Percentiles rank a stretch among this genome's conserved stretches.
Evolutionary conservation across 2,113 vertebrate species (phyloP).

Genomic region (Cheirogaleus medius): DNA sequence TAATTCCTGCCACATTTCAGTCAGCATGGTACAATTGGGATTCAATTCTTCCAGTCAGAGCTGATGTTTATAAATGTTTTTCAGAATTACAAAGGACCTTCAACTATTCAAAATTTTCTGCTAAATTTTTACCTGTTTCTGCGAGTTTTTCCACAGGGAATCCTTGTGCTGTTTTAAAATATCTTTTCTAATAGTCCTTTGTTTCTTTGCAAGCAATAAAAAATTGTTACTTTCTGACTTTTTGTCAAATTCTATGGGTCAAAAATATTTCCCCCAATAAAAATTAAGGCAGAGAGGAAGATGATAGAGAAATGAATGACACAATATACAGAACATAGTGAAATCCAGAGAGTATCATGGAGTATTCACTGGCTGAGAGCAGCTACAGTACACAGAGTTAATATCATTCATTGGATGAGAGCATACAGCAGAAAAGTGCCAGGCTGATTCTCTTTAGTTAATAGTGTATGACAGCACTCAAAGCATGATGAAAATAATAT

Average conservation of each 20-base stretch:
- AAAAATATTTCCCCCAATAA: background rate
- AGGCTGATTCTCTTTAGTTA: background rate
- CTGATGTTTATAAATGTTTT: background rate
- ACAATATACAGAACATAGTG: background rate
- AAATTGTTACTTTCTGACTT: background rate
- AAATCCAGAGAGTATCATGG: background rate
- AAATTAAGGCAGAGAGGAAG: background rate
- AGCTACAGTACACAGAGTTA: background rate
- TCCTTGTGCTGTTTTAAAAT: background rate
- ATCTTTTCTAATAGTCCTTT: background rate
- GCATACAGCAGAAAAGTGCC: background rate
- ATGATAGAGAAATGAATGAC: background rate
- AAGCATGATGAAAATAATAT: background rate
- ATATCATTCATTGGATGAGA: no score
- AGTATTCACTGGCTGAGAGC: background rate
- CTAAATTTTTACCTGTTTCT: background rate
- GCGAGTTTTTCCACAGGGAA: background rate
- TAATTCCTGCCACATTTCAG: background rate
- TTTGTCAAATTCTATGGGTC: background rate
- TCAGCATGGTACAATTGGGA: background rate
- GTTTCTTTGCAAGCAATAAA: background rate
- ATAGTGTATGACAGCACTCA: background rate
- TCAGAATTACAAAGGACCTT: background rate
- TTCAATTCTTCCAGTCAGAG: background rate
- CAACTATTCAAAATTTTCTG: background rate